Evolutionary conservation across 2,113 vertebrate genomes (phyloP), one percentile per base, ranked within the genome.

Genomic region (Struthidea cinerea): DNA sequence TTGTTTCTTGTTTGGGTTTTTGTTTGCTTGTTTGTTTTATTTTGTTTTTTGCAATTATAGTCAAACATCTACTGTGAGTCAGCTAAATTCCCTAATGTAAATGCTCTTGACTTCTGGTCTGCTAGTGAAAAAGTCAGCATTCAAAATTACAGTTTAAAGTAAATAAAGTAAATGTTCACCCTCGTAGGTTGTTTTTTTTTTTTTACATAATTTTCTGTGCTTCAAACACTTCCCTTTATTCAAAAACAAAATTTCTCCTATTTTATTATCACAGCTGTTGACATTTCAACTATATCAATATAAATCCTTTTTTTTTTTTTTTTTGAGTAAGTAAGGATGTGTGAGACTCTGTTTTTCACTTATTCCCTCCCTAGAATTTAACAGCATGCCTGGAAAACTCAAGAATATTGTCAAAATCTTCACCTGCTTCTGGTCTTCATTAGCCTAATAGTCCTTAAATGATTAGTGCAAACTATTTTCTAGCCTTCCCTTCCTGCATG

Each of bases 181-280:
- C 30, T 50, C 35, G 1, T 41, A 30, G 1, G 8, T 11, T 17
- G 7, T 3, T 24, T 5, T 61, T 14, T 1, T 3, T 41, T 61
- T 83, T 63, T 30, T 2, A 63, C 13, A 26, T 18, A 0, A 27
- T 46, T 83, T 83, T 60, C 8, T 79, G 3, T 53, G 6, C 5
- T 61, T 63, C 26, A 76, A 44, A 47, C 6, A 19, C 9, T 21
- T 91, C 44, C 3, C 6, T 68, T 68, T 55, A 50, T 37, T 55
- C 13, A 50, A 96, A 87, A 81, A 5, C 3, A 78, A 78, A 35
- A 9, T 27, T 47, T 61, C 2, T 82, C 17, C 10, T 23, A 44
- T 56, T 83, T 86, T 79, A 44, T 41, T 71, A 44, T 53, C 46
- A 70, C 1, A 57, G 9, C 5, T 76, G 3, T 33, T 71, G 30